Percentiles rank a stretch among this genome's conserved stretches.
Conservation (phyloP, 2,797 vertebrate species). For the Microtus obscurus region DNA sequence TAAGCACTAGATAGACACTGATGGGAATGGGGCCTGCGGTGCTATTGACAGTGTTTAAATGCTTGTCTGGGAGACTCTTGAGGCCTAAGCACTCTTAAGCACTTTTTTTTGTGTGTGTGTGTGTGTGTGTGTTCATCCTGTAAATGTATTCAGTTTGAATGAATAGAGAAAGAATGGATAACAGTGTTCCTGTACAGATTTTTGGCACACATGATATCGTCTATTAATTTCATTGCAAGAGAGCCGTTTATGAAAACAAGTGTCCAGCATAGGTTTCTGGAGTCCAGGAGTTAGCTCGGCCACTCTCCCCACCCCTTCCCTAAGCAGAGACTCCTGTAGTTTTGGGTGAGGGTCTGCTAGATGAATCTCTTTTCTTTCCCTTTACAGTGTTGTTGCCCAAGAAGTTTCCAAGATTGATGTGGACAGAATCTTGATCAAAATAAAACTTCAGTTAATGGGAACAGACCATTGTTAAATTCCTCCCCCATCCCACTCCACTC, state of each 20-base stretch:
- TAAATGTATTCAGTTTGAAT: not conserved
- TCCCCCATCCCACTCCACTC: too few relatives aligned
- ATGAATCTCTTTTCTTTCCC: not conserved
- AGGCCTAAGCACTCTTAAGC: not conserved
- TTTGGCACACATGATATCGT: not conserved
- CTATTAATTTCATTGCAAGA: not conserved
- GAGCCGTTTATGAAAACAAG: not conserved
- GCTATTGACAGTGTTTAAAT: not conserved
- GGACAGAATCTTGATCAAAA: not conserved
- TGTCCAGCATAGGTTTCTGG: not conserved
- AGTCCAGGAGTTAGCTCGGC: not conserved
- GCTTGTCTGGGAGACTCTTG: not conserved
- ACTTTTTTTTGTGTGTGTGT: not conserved
- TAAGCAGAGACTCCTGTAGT: not conserved
- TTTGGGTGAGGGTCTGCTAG: not conserved
- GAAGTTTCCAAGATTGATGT: not conserved
- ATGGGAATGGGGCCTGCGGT: not conserved
- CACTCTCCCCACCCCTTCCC: accelerated
- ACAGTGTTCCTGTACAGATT: not conserved
- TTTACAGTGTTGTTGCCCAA: not conserved
- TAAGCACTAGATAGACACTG: not conserved
- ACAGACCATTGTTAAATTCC: not conserved
- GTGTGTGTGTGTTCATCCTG: not conserved
- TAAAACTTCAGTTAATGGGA: not conserved
- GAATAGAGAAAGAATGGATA: not conserved